Evolutionary conservation across 2,888 invertebrate species (phyloP).

Genomic region (Torymus auratus): DNA sequence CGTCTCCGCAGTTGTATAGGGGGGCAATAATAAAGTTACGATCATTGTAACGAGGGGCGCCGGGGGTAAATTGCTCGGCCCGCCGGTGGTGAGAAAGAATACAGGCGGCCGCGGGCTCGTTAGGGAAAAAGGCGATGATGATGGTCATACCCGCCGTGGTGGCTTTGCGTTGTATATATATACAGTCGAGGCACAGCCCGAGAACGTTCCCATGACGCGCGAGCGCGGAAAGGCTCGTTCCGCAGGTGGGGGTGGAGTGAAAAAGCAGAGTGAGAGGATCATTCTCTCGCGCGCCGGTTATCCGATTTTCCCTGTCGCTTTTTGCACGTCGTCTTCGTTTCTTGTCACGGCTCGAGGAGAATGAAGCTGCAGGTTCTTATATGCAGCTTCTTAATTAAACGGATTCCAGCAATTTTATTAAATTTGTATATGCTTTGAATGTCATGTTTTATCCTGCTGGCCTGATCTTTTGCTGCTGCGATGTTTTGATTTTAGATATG

Average conservation of each 20-base stretch:
- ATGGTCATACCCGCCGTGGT: slow-evolving; percentile 18
- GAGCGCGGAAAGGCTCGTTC: background rate
- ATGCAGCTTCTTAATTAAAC: too few species aligned
- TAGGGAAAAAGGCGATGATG: slow-evolving; percentile 12
- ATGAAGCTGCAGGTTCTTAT: too few species aligned
- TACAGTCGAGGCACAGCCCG: background rate
- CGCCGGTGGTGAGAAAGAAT: slow-evolving; percentile 1
- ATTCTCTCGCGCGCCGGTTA: slow-evolving; percentile 4
- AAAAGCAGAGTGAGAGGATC: background rate
- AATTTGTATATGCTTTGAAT: too few species aligned
- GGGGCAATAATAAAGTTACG: slow-evolving; percentile 49
- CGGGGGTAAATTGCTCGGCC: slow-evolving; percentile 29
- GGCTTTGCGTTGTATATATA: background rate
- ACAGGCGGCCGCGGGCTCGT: background rate
- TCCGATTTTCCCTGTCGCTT: slow-evolving; percentile 20
- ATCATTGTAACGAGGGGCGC: slow-evolving; percentile 45
- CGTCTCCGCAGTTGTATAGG: slow-evolving; percentile 15
- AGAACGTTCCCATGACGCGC: slow-evolving; percentile 25
- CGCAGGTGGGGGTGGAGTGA: background rate
- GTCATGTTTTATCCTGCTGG: too few species aligned
- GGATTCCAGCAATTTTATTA: too few species aligned
- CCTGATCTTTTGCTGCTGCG: too few species aligned
- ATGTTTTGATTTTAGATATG: too few species aligned
- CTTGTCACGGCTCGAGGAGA: too few species aligned
- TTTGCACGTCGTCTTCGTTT: background rate